These are phyloP conservation scores for Catocala fraxini DNA, from an alignment of 2,888 invertebrate species.

Conservation along the genomic window DNA sequence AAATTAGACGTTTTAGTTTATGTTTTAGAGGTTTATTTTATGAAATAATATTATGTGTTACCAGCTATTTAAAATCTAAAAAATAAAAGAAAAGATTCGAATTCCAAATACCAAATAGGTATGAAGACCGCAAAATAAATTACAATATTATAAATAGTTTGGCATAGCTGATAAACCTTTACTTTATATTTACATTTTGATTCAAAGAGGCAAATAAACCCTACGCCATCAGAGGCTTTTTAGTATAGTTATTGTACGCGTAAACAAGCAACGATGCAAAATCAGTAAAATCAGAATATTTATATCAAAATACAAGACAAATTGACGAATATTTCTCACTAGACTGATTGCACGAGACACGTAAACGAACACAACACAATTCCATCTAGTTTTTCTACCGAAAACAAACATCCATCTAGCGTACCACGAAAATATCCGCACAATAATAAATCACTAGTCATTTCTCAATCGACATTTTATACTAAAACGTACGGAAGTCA, in stretches of 20 bases:
- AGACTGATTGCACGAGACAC: slow-evolving; percentile 34
- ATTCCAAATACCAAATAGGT: too few species aligned
- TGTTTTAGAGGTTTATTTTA: too few species aligned
- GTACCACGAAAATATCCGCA: slow-evolving; percentile 61
- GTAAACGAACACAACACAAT: slow-evolving; percentile 44
- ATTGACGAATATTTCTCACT: slow-evolving; percentile 28
- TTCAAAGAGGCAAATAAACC: too few species aligned
- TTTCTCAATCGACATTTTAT: slow-evolving; percentile 73
- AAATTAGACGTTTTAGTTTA: too few species aligned
- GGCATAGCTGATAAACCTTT: too few species aligned
- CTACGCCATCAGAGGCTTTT: too few species aligned
- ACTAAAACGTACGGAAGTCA: slow-evolving; percentile 69
- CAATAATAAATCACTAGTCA: slow-evolving; percentile 68
- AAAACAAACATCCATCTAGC: slow-evolving; percentile 67
- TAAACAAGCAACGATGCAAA: background rate
- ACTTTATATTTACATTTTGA: too few species aligned
- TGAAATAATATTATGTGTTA: too few species aligned
- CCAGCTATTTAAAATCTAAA: too few species aligned
- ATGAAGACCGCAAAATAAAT: too few species aligned
- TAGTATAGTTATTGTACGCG: background rate
- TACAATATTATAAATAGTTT: too few species aligned
- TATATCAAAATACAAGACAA: slow-evolving; percentile 23
- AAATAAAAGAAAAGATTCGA: too few species aligned
- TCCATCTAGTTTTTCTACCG: slow-evolving; percentile 50
- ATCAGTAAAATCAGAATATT: background rate